phyloP scores from a whole-genome alignment of 2,888 invertebrate genomes.

The Drosophila acutilabella region DNA sequence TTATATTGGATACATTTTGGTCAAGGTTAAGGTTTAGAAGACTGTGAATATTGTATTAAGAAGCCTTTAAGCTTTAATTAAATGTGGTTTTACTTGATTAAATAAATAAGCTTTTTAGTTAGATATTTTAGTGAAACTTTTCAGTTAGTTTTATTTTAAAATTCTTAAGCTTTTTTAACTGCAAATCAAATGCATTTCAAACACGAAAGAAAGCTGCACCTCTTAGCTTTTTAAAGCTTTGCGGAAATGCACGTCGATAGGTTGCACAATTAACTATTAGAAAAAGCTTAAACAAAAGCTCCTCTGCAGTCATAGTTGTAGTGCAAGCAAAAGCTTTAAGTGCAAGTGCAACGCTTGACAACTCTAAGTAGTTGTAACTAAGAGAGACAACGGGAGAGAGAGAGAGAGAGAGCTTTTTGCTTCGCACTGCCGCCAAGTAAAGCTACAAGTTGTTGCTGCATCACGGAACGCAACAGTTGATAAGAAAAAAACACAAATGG shows the following conservation, averaged over 20 bases:
- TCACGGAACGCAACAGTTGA: slow-evolving; percentile 66
- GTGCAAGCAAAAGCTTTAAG: slow-evolving; percentile 23
- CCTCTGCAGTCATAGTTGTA: slow-evolving; percentile 9
- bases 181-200: slow-evolving; percentile 46
- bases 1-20: neutral
- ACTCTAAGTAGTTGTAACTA: slow-evolving; percentile 4
- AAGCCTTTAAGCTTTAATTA: neutral
- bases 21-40: slow-evolving; percentile 13
- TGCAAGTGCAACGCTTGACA: slow-evolving; percentile 26
- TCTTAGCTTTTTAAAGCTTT: slow-evolving; percentile 28
- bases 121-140: neutral
- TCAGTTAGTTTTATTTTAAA: neutral
- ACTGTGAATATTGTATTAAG: neutral
- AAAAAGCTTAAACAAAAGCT: slow-evolving; percentile 38
- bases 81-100: too few relatives aligned
- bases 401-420: neutral
- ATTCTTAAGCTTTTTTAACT: slow-evolving; percentile 16
- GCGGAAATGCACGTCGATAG: slow-evolving; percentile 15
- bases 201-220: slow-evolving; percentile 45
- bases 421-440: slow-evolving; percentile 4
- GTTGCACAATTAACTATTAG: slow-evolving; percentile 52
- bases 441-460: slow-evolving; percentile 67
- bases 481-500: slow-evolving; percentile 16
- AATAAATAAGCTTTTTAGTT: neutral
- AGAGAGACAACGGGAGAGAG: neutral